Evolutionary conservation across 1,140 invertebrate species (phyloP), one percentile per base, ranked within the genome.

Genomic region (Leguminivora glycinivorella): DNA sequence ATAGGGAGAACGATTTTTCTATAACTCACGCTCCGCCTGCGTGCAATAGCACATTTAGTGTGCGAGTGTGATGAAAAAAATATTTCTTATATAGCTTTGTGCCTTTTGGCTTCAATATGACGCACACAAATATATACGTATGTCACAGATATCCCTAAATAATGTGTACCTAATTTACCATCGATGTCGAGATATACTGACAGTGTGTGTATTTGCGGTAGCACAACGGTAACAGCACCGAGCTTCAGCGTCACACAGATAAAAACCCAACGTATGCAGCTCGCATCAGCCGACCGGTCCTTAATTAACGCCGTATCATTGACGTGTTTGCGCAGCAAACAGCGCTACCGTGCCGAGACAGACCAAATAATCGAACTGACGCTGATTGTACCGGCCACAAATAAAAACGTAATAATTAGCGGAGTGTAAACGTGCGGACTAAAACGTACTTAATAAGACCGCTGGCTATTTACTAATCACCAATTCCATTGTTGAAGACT

Each of bases 251-350:
- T 9, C 47, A 22, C 47, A 9, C 58, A 67, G 68, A 70, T 56
- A 40, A 70, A 73, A 56, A 40, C 14, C 4, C 9, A 56, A 26
- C 22, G 24, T 70, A 66, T 47, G 66, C 17, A 63, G 14, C 29
- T 38, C 70, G 19, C 69, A 58, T 67, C 40, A 43, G 22, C 22
- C 81, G 77, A 72, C 56, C 71, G 72, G 72, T 81, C 76, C 81
- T 83, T 83, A 85, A 85, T 85, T 85, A 85, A 75, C 74, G 74
- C 58, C 75, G 79, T 79, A 83, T 83, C 81, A 76, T 78, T 71
- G 56, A 38, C 14, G 43, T 72, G 76, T 78, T 78, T 75, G 74
- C 66, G 67, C 66, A 67, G 71, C 66, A 75, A 72, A 76, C 74
- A 75, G 69, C 14, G 66, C 73, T 73, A 66, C 17, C 26, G 56